Percentiles rank a stretch among this genome's conserved stretches.
These are phyloP conservation scores for Gryon sp. DNA, from an alignment of 1,140 invertebrate species.

Conservation along the genomic window DNA sequence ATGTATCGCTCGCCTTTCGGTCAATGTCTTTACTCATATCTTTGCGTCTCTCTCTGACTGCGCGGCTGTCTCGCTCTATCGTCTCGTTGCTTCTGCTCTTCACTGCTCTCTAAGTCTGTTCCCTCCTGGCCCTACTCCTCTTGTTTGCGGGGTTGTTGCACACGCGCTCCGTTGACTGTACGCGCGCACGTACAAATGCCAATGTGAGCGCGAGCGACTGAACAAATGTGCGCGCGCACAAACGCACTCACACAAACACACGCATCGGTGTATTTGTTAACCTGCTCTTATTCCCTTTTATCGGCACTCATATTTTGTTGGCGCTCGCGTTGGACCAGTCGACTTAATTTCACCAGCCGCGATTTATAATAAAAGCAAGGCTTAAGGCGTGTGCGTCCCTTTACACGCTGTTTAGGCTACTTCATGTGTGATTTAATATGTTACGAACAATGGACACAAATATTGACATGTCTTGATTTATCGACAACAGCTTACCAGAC, in stretches of 20 bases:
- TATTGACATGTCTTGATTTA: constrained; percentile 44
- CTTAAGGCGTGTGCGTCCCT: constrained; percentile 31
- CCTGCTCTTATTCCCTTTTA: constrained; percentile 32
- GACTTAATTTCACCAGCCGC: constrained; percentile 25
- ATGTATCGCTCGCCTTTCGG: constrained; percentile 73
- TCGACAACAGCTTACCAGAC: no score
- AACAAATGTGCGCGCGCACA: constrained; percentile 21
- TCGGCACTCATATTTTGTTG: constrained; percentile 41
- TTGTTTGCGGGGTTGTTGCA: constrained; percentile 43
- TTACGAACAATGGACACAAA: constrained; percentile 1
- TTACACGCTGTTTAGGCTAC: constrained; percentile 19
- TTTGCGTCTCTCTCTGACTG: no score
- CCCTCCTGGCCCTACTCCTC: background rate
- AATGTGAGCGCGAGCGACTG: no score
- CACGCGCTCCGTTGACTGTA: constrained; percentile 25
- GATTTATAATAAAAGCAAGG: constrained; percentile 47
- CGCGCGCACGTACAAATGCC: constrained; percentile 10
- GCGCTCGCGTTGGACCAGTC: background rate
- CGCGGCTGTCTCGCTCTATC: constrained; percentile 28
- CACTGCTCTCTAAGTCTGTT: no score
- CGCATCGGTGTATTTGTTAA: no score
- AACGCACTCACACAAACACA: constrained; percentile 12
- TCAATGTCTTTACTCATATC: constrained; percentile 79
- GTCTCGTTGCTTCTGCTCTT: background rate
- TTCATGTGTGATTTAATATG: background rate